Base-by-base conservation (phyloP, 2,888 invertebrate species). In the Sipha maydis region DNA sequence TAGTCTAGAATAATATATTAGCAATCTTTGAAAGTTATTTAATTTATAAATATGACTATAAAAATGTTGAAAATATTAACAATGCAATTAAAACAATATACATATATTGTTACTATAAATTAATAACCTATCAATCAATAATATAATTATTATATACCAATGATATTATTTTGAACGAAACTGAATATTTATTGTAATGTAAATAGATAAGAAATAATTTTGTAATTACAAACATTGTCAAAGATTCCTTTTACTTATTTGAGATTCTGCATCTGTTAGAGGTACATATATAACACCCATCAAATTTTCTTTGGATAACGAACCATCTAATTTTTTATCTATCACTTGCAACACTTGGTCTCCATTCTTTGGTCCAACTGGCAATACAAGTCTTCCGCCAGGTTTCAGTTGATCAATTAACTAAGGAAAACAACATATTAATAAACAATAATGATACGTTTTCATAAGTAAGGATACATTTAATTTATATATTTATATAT, bases 241-340 rank as follows among this genome's bases (percentile, higher is more conserved):
- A 1, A 79, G 8, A 7, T 69, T 31, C n/a, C 34, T 54, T 34
- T 78, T 48, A n/a, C 19, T 88, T 75, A 80, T 73, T 82, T 88
- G 86, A 61, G 75, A 80, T 80, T 61, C 61, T 88, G 56, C 80
- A 92, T 98, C 98, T 0, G 99, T 99, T 78, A 99, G 93, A 0
- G 99, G 99, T 67, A 99, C 99, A 92, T 98, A 99, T 90, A 98
- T 96, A 21, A 99, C 99, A 75, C 97, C 97, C 97, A 99, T 98
- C 19, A 99, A 93, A 75, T 95, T 94, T 90, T 95, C 95, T 89
- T 95, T 93, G 38, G 93, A 93, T 8, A 98, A 94, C 61, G 94
- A 93, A 14, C 99, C 99, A 91, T 97, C 95, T 3, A 92, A 92
- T 67, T 94, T 93, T 92, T 99, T 99, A 92, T 99, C 99, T 89